Evolutionary conservation across 2,113 vertebrate genomes (phyloP), one percentile per base, ranked within the genome.

Genomic region (Aix galericulata): DNA sequence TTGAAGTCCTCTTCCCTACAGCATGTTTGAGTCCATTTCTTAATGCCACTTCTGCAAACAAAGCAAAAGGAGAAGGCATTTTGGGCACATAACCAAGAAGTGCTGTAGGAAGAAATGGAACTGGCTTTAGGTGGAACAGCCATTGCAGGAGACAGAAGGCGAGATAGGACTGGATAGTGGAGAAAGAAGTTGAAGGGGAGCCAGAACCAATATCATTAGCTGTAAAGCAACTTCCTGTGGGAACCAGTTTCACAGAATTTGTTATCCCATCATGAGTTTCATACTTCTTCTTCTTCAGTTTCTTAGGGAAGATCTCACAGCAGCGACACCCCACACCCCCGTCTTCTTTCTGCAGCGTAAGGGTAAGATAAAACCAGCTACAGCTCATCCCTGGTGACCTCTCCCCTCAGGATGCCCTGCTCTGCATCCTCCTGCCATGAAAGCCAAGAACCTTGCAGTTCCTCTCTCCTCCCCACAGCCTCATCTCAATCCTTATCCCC

Each of bases 241-340:
- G 36, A 92, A 73, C 77, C 71, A 42, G 21, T 86, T 96, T 92
- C 88, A 79, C 42, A 82, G 88, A 60, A 63, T 78, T 96, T 90
- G 13, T 88, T 79, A 81, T 72, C 48, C 76, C 34, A 66, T 90
- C 8, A 3, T 64, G 80, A 93, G 73, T 62, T 84, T 93, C 59
- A 18, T 66, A 92, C 93, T 92, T 76, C 77, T 84, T 58, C 58
- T 94, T 95, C 83, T 92, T 89, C 88, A 38, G 66, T 84, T 92
- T 91, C 40, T 58, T 52, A 44, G 26, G 36, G 56, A 91, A 95
- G 52, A 46, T 55, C 59, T 83, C 66, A 64, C 63, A 85, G 48
- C 38, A 62, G 34, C n/a, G 32, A 52, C 80, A 81, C 20, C 16
- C 34, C 22, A 36, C 1, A 0, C 38, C 36, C 18, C 26, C 34